These are phyloP conservation scores for Limosa lapponica DNA, from an alignment of 2,797 vertebrate species.

Conservation along the genomic window DNA sequence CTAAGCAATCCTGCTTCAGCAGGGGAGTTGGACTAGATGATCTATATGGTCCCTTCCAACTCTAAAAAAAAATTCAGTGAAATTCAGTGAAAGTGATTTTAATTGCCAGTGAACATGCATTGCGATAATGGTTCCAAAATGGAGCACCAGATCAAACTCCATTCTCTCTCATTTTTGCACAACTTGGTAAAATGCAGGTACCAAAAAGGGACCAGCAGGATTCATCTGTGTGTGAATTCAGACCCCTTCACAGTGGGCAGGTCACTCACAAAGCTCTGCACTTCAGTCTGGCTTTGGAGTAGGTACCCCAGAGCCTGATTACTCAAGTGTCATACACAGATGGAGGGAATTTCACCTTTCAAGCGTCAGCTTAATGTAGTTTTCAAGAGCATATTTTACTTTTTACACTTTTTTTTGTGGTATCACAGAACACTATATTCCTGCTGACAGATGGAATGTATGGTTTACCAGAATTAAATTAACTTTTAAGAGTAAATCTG, in stretches of 20 bases:
- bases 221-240: not conserved
- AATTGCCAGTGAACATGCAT: not conserved
- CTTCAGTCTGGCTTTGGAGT: not conserved
- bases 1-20: too few relatives aligned
- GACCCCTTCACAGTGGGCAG: not conserved
- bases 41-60: too few relatives aligned
- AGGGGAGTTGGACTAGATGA: too few relatives aligned
- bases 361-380: not conserved
- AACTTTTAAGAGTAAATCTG: slow-evolving; percentile 7
- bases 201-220: not conserved
- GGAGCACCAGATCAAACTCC: not conserved
- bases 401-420: not conserved
- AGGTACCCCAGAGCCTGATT: not conserved
- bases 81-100: too few relatives aligned
- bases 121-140: not conserved
- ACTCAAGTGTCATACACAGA: not conserved
- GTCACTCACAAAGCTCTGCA: not conserved
- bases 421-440: not conserved
- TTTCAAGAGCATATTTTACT: slow-evolving; percentile 1
- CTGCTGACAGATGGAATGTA: slow-evolving; percentile 1
- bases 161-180: not conserved
- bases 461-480: not conserved
- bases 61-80: too few relatives aligned
- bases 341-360: slow-evolving; percentile 3
- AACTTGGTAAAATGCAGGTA: not conserved